A percentile compares a stretch with the other conserved stretches of the same genome.
Evolutionary conservation across 2,113 vertebrate genomes (phyloP).

Genomic region (Pseudopipra pipra): DNA sequence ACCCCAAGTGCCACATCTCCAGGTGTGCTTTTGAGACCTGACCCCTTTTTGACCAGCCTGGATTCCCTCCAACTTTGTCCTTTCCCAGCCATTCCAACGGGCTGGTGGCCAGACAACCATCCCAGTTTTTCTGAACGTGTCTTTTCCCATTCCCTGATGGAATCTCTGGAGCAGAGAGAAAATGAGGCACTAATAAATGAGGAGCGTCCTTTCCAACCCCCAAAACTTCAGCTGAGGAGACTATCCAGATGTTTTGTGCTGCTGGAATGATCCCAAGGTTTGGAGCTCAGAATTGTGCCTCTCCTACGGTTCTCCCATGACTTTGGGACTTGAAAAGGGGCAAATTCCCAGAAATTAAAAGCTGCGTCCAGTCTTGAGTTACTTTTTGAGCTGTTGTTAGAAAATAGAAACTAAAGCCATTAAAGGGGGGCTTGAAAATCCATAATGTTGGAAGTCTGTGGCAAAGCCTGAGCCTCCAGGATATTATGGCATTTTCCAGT

Average conservation of each 20-base stretch:
- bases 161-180: too few species aligned
- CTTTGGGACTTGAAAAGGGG: not conserved
- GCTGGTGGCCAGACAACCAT: not conserved
- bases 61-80: not conserved
- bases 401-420: not conserved
- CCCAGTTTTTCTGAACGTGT: accelerated
- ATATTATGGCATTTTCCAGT: not conserved
- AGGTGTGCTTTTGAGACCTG: not conserved
- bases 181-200: not conserved
- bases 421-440: not conserved
- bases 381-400: not conserved
- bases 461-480: not conserved
- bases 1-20: not conserved
- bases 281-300: not conserved
- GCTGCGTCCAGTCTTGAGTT: not conserved
- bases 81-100: not conserved
- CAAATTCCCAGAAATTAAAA: not conserved
- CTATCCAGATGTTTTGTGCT: not conserved
- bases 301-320: not conserved
- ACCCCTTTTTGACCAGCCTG: not conserved
- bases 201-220: not conserved
- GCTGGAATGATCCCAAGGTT: not conserved
- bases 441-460: not conserved
- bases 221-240: not conserved
- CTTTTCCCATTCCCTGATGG: not conserved